Base-by-base conservation (phyloP, 2,888 invertebrate genomes). In the Cosmopolites sordidus region DNA sequence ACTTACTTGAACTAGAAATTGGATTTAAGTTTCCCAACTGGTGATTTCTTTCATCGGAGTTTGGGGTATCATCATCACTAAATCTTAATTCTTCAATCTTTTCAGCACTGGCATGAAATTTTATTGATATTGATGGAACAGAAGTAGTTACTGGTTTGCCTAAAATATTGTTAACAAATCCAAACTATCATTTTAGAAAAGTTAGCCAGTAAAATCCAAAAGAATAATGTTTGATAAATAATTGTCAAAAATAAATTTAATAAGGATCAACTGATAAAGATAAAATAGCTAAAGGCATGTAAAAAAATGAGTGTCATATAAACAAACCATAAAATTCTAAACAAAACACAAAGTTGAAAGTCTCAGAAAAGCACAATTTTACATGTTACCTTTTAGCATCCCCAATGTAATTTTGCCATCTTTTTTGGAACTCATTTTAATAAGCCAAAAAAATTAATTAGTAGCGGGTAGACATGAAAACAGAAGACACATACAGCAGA, bases 41-140 rank as follows among this genome's bases (percentile, higher is more conserved):
- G 15, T 37, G 6, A 37, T 8, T 54, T 30, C 47, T 58, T 16
- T 58, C 58, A 17, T 54, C 54, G 11, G 50, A 60, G 18, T 57
- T 58, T 8, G 55, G 54, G 9, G 48, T 58, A 41, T 81, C 81
- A 33, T 82, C 82, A 66, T 84, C 84, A 42, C 78, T 79, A 47
- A 79, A 78, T 64, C 78, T 83, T 9, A 87, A 66, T 65, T 87
- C 86, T 64, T 87, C 87, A 48, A 87, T 69, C 70, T 86, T 84
- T 64, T 87, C 87, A 66, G 84, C 86, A 63, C 83, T 86, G n/a
- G 86, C 84, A 75, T 85, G 85, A 65, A 87, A 88, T 65, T 84
- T 82, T 63, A 87, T 83, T 5, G 84, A 78, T 50, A 82, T 72
- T 22, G 79, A 75, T 40, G 81, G 69, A 46, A 73, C 73, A 12